A percentile compares a stretch with the other conserved stretches of the same genome.
phyloP scores from a whole-genome alignment of 2,888 invertebrate species.

The Venusia cambrica region DNA sequence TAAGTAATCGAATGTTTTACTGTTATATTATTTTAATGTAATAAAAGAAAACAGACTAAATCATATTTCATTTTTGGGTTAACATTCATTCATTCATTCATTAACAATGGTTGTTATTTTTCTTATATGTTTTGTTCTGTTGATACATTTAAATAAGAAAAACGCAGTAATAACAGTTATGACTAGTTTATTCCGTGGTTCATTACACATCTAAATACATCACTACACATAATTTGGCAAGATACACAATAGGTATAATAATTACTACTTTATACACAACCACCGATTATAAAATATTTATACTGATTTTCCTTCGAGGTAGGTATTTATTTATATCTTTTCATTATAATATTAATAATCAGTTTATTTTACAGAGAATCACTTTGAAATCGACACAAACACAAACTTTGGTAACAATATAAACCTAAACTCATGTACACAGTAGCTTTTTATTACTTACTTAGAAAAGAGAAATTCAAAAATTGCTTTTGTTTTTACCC shows the following conservation, averaged over 20 bases:
- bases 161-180: constrained; percentile 33
- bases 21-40: constrained; percentile 10
- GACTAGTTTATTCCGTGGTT: constrained; percentile 72
- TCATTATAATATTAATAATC: constrained; percentile 6
- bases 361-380: constrained; percentile 4
- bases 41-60: constrained; percentile 15
- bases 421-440: constrained; percentile 4
- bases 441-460: constrained; percentile 16
- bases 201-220: constrained; percentile 57
- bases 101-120: neutral
- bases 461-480: constrained; percentile 23
- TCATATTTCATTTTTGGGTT: constrained; percentile 16
- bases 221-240: constrained; percentile 60
- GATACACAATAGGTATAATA: constrained; percentile 46
- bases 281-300: constrained; percentile 30
- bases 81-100: neutral
- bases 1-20: constrained; percentile 5
- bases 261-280: constrained; percentile 41
- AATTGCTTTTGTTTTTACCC: constrained; percentile 30
- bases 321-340: constrained; percentile 17
- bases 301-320: constrained; percentile 35
- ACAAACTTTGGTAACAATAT: constrained; percentile 20
- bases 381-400: neutral
- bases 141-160: no score
- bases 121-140: neutral